Percentiles rank a stretch among this genome's conserved stretches.
Conservation (phyloP, 2,888 invertebrate genomes). For the Chrysina gloriosa region DNA sequence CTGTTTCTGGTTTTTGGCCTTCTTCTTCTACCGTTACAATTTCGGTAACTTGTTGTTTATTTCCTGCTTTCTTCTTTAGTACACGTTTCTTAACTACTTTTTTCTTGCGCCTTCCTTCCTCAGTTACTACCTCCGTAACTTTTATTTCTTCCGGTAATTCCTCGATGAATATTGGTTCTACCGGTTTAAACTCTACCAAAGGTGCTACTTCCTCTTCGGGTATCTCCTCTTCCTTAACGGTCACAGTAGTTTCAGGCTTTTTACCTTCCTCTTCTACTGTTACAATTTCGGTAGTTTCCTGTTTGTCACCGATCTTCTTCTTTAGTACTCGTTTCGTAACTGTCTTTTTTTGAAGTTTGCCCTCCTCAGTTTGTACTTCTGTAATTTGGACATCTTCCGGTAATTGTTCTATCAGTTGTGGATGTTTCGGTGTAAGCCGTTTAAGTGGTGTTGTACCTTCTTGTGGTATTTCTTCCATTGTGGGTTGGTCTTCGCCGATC, state of each 20-base stretch:
- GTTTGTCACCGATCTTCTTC: conserved; percentile 60
- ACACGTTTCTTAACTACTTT: conserved; percentile 56
- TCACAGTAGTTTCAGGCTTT: conserved; percentile 54
- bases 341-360: conserved; percentile 55
- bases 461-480: conserved; percentile 54
- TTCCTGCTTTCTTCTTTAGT: conserved; percentile 62
- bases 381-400: conserved; percentile 61
- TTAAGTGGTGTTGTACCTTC: conserved; percentile 42
- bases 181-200: conserved; percentile 32
- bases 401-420: conserved; percentile 54
- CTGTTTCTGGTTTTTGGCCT: conserved; percentile 63
- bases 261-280: conserved; percentile 57
- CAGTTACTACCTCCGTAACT: conserved; percentile 56
- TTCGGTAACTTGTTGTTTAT: conserved; percentile 64
- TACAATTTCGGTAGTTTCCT: conserved; percentile 58
- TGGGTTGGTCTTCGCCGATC: conserved; percentile 36
- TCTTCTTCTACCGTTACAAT: conserved; percentile 62
- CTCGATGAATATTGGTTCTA: conserved; percentile 45
- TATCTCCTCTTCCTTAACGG: conserved; percentile 52
- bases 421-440: neutral
- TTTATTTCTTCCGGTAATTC: conserved; percentile 58
- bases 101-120: conserved; percentile 62
- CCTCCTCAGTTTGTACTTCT: conserved; percentile 51
- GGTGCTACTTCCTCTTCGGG: conserved; percentile 52
- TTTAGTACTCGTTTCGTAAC: conserved; percentile 59